Conservation (phyloP, 2,888 invertebrate species). For the Muscina levida region DNA sequence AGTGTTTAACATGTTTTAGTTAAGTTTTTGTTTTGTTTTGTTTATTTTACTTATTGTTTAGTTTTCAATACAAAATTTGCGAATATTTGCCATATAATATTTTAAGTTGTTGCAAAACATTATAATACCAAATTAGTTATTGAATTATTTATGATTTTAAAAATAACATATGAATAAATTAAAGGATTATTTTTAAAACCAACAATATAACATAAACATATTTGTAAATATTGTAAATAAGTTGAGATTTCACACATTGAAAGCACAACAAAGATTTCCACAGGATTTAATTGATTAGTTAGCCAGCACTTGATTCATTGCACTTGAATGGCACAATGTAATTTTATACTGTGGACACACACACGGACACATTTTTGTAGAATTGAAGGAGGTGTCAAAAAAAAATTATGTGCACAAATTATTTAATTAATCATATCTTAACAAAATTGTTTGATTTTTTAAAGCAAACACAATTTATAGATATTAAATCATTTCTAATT, state of each 20-base stretch:
- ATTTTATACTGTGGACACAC: too few species aligned
- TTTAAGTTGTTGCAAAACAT: neutral
- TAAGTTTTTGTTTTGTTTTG: neutral
- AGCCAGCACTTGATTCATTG: neutral
- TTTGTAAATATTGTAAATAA: neutral
- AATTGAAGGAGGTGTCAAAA: too few species aligned
- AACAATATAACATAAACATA: neutral
- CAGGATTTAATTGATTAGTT: neutral
- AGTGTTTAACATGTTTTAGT: too few species aligned
- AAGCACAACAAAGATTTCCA: neutral
- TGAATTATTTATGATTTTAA: constrained; percentile 23
- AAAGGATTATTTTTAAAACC: neutral
- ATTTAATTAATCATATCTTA: too few species aligned
- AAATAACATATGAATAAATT: neutral
- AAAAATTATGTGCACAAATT: too few species aligned
- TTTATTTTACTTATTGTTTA: neutral
- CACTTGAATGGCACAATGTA: too few species aligned
- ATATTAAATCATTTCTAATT: too few species aligned
- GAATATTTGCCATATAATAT: constrained; percentile 61
- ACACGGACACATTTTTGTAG: too few species aligned
- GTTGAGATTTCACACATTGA: neutral
- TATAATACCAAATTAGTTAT: neutral
- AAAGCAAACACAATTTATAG: too few species aligned
- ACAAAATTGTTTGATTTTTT: too few species aligned
- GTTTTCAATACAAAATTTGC: constrained; percentile 62